A percentile compares a stretch with the other conserved stretches of the same genome.
Conservation (phyloP, 2,888 invertebrate species). For the Tolmerus cingulatus region DNA sequence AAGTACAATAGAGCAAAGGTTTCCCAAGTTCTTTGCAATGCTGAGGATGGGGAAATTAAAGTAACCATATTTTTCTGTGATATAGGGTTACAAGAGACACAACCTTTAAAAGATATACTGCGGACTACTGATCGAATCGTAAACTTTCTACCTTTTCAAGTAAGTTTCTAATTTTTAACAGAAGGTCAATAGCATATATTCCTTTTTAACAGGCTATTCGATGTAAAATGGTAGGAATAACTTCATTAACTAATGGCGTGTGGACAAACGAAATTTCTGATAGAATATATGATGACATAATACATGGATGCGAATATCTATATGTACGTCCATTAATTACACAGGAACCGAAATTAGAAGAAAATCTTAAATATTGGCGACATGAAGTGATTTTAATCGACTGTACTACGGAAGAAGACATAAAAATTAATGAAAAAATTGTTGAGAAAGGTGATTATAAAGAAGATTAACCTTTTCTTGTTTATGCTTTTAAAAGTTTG, state of each 20-base stretch:
- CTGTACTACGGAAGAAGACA: constrained; percentile 35
- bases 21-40: constrained; percentile 41
- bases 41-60: constrained; percentile 12
- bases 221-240: constrained; percentile 45
- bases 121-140: constrained; percentile 26
- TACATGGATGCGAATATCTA: constrained; percentile 34
- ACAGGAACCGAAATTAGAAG: background rate
- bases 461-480: background rate
- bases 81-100: constrained; percentile 25
- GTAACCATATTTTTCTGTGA: constrained; percentile 47
- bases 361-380: constrained; percentile 38
- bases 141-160: constrained; percentile 44
- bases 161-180: background rate
- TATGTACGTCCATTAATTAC: constrained; percentile 37
- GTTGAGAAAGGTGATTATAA: constrained; percentile 40
- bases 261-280: constrained; percentile 44
- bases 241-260: constrained; percentile 36
- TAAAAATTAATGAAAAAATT: constrained; percentile 43
- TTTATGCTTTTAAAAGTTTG: background rate
- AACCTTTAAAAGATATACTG: constrained; percentile 15
- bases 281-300: constrained; percentile 45
- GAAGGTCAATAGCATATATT: background rate
- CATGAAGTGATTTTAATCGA: constrained; percentile 45
- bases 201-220: constrained; percentile 43
- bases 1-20: constrained; percentile 47